A percentile compares a stretch with the other conserved stretches of the same genome.
Evolutionary conservation across 2,888 invertebrate species (phyloP).

Genomic region (Ramazzottius varieornatus): DNA sequence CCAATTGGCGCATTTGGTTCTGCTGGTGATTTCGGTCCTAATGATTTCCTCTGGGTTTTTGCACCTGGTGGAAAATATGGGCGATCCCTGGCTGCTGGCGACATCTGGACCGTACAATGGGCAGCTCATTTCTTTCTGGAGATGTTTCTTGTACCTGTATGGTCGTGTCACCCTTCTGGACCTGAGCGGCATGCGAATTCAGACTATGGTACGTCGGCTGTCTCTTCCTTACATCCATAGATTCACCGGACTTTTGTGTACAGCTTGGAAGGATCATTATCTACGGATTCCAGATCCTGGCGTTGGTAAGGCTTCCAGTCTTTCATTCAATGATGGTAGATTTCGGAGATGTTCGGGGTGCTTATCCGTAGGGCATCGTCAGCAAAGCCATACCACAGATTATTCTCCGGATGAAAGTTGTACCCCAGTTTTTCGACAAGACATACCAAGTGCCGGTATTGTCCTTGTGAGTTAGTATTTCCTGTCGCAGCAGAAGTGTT

Average conservation of each 20-base stretch:
- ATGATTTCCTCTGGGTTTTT: background rate
- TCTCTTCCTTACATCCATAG: background rate
- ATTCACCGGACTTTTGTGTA: background rate
- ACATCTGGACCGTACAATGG: background rate
- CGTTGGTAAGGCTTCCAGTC: background rate
- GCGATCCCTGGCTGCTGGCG: background rate
- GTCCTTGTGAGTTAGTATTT: background rate
- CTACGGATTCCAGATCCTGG: background rate
- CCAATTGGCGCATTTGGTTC: background rate
- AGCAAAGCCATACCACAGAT: background rate
- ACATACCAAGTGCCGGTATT: background rate
- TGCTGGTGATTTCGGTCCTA: background rate
- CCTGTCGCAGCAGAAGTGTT: background rate
- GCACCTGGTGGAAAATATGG: conserved; percentile 3
- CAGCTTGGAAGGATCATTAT: conserved; percentile 2
- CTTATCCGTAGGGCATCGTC: background rate
- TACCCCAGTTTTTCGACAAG: background rate
- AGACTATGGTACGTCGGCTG: background rate
- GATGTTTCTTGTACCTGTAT: background rate
- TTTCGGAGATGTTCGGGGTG: background rate
- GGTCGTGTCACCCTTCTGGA: background rate
- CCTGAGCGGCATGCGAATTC: background rate
- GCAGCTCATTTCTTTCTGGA: background rate
- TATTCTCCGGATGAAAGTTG: background rate
- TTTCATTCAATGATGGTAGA: no score